Base-by-base conservation (phyloP, 2,888 invertebrate species). In the Tenthredo mesomela region DNA sequence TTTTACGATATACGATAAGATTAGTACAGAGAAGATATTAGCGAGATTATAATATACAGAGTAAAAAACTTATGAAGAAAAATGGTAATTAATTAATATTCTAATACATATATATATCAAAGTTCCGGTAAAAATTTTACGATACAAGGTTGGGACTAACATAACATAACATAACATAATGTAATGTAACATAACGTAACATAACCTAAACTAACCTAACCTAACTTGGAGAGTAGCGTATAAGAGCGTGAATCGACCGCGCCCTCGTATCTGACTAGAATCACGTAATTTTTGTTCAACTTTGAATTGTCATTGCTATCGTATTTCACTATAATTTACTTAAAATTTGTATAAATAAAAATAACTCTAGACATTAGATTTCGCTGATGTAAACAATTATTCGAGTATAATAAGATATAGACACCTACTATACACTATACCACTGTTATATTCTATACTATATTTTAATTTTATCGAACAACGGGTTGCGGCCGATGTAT, bases 221-320 rank as follows among this genome's bases (percentile, higher is more conserved):
- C 29, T 75, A 75, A 61, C 15, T 18, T 12, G 37, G 37, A 18
- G 58, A 7, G 61, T 10, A 61, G 29, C 1, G 37, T 29, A 75
- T 47, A 37, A 80, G 61, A 58, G 21, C 6, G 61, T 37, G 78
- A 80, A 61, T 58, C 58, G 61, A 80, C 80, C 80, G 80, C 80
- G 61, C 80, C 80, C 80, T 80, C 61, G 12, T 37, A 80, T 80
- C 80, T 43, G 80, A 40, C 58, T 40, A 21, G 37, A 61, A 80
- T 61, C 80, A 58, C 80, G 80, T 80, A 61, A 80, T 80, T 21
- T 58, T 58, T 37, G 37, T 61, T 40, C 37, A 33, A 61, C 58
- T 37, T 40, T 25, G 1, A 43, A 4, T 43, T 7, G 40, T 80
- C 80, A 61, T 61, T 61, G 61, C 37, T 18, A 25, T 40, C 15